Evolutionary conservation across 2,797 vertebrate genomes (phyloP).

Genomic region (Garrulus glandarius): DNA sequence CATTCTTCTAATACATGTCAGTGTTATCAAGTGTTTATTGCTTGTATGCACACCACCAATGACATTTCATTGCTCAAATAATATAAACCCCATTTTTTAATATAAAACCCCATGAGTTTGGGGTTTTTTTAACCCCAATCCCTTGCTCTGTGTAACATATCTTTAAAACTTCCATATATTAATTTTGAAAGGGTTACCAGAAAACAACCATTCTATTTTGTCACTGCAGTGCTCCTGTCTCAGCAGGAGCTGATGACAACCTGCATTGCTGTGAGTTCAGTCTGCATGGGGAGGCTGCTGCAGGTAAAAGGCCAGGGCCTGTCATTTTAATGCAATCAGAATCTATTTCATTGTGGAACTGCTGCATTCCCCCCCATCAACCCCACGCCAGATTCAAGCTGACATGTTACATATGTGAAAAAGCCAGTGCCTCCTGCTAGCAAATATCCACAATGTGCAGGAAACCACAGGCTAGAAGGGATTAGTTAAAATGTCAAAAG

Average conservation of each 20-base stretch:
- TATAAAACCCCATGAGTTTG: not conserved
- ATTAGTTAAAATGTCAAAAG: conserved; percentile 97
- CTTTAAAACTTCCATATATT: not conserved
- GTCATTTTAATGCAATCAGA: conserved; percentile 85
- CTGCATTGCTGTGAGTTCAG: conserved; percentile 61
- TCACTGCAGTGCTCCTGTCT: conserved; percentile 1
- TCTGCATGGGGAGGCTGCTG: conserved; percentile 70
- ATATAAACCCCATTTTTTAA: not conserved
- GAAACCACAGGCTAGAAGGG: conserved; percentile 88
- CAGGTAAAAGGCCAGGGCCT: conserved; percentile 79
- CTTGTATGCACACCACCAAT: not conserved
- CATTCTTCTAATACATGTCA: not conserved
- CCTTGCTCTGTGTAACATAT: rapidly evolving
- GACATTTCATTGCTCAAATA: not conserved
- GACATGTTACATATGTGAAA: conserved; percentile 98
- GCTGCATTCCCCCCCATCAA: conserved; percentile 74
- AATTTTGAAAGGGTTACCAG: not conserved
- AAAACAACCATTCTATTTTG: not conserved
- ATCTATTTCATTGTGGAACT: conserved; percentile 82
- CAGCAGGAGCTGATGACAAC: not conserved
- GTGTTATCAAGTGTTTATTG: not conserved
- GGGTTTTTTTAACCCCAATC: not conserved
- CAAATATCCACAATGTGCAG: conserved; percentile 87
- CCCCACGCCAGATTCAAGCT: conserved; percentile 82
- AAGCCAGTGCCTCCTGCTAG: conserved; percentile 95